phyloP scores from a whole-genome alignment of 2,113 vertebrate species.

The Callospermophilus lateralis region DNA sequence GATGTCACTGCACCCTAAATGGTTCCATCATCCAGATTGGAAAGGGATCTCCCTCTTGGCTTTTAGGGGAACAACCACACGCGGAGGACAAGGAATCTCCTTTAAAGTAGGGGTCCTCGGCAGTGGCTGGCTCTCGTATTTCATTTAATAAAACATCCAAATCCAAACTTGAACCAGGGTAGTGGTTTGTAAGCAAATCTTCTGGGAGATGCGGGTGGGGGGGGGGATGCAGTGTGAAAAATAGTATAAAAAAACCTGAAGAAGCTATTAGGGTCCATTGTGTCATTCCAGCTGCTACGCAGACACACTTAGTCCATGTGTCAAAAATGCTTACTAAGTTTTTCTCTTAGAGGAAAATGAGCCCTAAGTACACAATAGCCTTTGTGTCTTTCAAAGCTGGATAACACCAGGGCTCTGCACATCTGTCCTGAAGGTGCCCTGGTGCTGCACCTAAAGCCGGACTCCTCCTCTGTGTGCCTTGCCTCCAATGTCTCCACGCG shows the following conservation, averaged over 20 bases:
- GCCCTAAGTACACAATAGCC: slow-evolving; percentile 70
- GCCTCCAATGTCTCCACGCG: too few relatives aligned
- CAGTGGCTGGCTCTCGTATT: not conserved
- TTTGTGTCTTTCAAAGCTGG: slow-evolving; percentile 69
- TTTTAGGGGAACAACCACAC: not conserved
- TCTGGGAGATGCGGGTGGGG: not conserved
- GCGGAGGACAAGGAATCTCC: not conserved
- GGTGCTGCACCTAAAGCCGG: not conserved
- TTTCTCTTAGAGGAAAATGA: slow-evolving; percentile 82
- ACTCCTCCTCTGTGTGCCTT: rapidly evolving
- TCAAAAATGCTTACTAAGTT: slow-evolving; percentile 86
- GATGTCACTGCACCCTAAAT: slow-evolving; percentile 74
- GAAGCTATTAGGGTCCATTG: slow-evolving; percentile 87
- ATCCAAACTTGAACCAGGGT: slow-evolving; percentile 62
- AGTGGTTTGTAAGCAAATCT: slow-evolving; percentile 82
- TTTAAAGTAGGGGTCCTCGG: not conserved
- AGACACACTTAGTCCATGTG: slow-evolving; percentile 85
- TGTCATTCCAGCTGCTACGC: slow-evolving; percentile 87
- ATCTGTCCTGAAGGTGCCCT: not conserved
- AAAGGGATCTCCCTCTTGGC: slow-evolving; percentile 64
- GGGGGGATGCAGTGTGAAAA: slow-evolving; percentile 71
- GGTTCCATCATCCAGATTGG: slow-evolving; percentile 62
- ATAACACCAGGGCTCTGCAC: not conserved
- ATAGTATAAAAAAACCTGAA: slow-evolving; percentile 87
- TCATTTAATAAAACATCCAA: not conserved